Evolutionary conservation across 2,797 vertebrate genomes (phyloP).

Genomic region (Calcarius lapponicus): DNA sequence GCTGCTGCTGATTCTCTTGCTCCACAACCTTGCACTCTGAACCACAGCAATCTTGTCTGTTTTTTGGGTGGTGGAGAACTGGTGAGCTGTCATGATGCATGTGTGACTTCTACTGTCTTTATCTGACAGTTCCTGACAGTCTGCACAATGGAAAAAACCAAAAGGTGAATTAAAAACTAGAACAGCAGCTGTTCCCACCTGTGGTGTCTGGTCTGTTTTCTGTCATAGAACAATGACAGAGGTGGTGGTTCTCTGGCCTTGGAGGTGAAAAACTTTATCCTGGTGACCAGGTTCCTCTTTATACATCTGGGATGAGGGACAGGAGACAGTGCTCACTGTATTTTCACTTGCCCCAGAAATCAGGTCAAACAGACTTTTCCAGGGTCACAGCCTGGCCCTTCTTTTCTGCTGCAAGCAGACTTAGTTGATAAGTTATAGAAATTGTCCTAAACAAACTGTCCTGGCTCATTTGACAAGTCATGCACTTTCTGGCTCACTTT

Average conservation of each 20-base stretch:
- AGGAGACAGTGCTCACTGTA: not conserved
- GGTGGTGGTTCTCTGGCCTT: not conserved
- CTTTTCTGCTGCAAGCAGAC: not conserved
- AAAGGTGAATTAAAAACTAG: not conserved
- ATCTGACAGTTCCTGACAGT: slow-evolving; percentile 90
- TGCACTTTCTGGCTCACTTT: not conserved
- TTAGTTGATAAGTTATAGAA: not conserved
- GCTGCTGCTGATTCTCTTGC: slow-evolving; percentile 77
- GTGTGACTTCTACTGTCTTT: slow-evolving; percentile 86
- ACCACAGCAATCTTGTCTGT: slow-evolving; percentile 86
- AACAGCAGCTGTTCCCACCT: not conserved
- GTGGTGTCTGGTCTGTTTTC: not conserved
- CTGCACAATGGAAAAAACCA: slow-evolving; percentile 62
- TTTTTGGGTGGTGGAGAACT: slow-evolving; percentile 89
- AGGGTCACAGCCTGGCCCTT: not conserved
- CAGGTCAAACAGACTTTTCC: not conserved
- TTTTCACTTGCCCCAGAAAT: not conserved
- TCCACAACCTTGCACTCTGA: slow-evolving; percentile 79
- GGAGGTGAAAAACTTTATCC: not conserved
- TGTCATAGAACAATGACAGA: not conserved
- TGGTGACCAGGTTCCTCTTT: not conserved
- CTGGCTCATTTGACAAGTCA: not conserved
- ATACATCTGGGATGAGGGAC: not conserved
- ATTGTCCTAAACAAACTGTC: not conserved
- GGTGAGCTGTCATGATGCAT: slow-evolving; percentile 88